Percentiles rank a stretch among this genome's conserved stretches.
These are phyloP conservation scores for Sarotherodon lohbergeri DNA, from an alignment of 2,113 vertebrate species.

Conservation along the genomic window DNA sequence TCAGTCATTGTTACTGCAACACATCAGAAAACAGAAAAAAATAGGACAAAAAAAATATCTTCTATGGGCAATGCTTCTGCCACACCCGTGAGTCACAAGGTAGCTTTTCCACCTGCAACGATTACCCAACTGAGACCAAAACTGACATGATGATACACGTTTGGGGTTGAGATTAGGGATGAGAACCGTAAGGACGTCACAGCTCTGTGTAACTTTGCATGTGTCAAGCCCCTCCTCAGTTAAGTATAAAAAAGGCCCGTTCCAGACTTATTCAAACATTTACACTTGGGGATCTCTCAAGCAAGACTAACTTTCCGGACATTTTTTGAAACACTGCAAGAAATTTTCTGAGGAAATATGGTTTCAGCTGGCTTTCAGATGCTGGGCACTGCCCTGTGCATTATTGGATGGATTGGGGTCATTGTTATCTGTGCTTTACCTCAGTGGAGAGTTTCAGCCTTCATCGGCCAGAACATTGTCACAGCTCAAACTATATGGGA, in stretches of 20 bases:
- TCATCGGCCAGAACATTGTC: conserved; percentile 83
- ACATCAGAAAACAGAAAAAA: not conserved
- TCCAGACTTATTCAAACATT: conserved; percentile 16
- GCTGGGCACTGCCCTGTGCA: conserved; percentile 78
- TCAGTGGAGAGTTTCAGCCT: conserved; percentile 88
- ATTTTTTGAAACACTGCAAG: not conserved
- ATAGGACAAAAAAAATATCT: not conserved
- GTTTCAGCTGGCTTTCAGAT: conserved; percentile 85
- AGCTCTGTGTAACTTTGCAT: not conserved
- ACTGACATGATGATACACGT: conserved; percentile 41
- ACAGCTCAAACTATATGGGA: conserved; percentile 85
- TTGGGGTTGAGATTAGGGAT: not conserved
- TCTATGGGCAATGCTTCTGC: not conserved
- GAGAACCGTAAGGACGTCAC: not conserved
- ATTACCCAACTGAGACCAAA: not conserved
- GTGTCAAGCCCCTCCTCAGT: conserved; percentile 47
- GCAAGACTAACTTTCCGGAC: not conserved
- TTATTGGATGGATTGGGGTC: conserved; percentile 86
- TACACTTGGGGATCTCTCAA: not conserved
- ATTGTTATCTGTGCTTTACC: conserved; percentile 82
- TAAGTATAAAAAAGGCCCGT: conserved; percentile 52
- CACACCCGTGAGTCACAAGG: conserved; percentile 6
- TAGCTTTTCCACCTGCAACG: not conserved
- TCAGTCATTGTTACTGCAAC: not conserved
- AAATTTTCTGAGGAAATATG: conserved; percentile 64